These are phyloP conservation scores for Erethizon dorsatum DNA, from an alignment of 2,797 vertebrate species.

Conservation along the genomic window DNA sequence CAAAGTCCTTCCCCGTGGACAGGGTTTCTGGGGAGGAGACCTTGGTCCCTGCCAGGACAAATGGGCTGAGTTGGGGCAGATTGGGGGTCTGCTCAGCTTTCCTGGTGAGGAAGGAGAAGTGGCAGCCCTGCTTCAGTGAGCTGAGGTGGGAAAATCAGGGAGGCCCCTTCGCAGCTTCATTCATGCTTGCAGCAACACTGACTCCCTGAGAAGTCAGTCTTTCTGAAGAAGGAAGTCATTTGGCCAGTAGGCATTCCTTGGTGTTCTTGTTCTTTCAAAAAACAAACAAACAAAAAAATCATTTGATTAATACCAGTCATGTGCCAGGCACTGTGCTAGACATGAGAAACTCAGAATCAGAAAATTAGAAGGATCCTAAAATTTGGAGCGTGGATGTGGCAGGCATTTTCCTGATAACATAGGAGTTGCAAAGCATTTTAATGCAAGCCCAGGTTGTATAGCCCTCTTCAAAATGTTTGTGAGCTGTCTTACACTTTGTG, in stretches of 20 bases:
- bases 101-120: not conserved
- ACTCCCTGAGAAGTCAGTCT: not conserved
- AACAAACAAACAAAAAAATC: not conserved
- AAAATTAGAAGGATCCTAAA: not conserved
- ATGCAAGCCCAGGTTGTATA: not conserved
- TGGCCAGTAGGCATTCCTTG: not conserved
- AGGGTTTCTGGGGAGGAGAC: not conserved
- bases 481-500: conserved; percentile 63
- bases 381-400: not conserved
- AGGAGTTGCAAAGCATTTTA: not conserved
- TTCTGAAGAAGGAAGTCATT: not conserved
- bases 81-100: not conserved
- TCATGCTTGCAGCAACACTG: not conserved
- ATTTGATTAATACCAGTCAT: not conserved
- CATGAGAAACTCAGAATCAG: not conserved
- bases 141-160: not conserved
- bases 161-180: not conserved
- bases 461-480: conserved; percentile 3
- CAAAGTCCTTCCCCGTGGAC: not conserved
- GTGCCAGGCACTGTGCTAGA: not conserved
- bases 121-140: not conserved
- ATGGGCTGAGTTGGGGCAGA: not conserved
- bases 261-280: not conserved
- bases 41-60: not conserved
- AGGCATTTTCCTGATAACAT: not conserved